phyloP scores from a whole-genome alignment of 1,140 invertebrate genomes.

The Trissolcus basalis region DNA sequence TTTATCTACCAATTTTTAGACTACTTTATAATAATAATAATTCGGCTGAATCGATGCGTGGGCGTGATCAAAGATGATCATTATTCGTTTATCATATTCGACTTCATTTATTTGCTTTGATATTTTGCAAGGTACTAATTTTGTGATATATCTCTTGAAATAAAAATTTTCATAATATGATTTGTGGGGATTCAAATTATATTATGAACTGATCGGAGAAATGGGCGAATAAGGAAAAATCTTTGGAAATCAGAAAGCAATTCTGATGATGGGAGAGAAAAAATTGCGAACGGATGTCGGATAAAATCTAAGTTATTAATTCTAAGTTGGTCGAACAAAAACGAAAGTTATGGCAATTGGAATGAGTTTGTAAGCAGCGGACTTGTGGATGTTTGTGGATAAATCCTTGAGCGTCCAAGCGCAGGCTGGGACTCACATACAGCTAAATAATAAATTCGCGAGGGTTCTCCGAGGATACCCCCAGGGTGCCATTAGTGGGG shows the following conservation, averaged over 20 bases:
- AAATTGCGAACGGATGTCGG: background rate
- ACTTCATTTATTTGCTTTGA: background rate
- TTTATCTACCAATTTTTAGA: slow-evolving; percentile 56
- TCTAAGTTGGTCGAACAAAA: too few relatives aligned
- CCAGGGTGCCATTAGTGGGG: slow-evolving; percentile 76
- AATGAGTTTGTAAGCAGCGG: slow-evolving; percentile 32
- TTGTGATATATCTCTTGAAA: too few relatives aligned
- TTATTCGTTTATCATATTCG: too few relatives aligned
- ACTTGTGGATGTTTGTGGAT: slow-evolving; percentile 71
- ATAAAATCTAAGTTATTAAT: too few relatives aligned
- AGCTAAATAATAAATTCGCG: slow-evolving; percentile 76
- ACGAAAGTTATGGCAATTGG: slow-evolving; percentile 1
- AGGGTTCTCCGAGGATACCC: slow-evolving; percentile 72
- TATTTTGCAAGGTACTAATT: too few relatives aligned
- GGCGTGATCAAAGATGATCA: slow-evolving; percentile 7
- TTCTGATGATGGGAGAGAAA: too few relatives aligned
- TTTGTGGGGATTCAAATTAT: too few relatives aligned
- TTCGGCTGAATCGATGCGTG: slow-evolving; percentile 1
- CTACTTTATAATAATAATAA: slow-evolving; percentile 53
- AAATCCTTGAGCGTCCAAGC: slow-evolving; percentile 63
- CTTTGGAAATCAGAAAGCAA: too few relatives aligned
- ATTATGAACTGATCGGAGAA: too few relatives aligned
- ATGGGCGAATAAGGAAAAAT: too few relatives aligned
- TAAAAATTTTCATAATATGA: too few relatives aligned
- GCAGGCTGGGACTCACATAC: slow-evolving; percentile 58